A percentile compares a stretch with the other conserved stretches of the same genome.
These are phyloP conservation scores for Drosophila subobscura DNA, from an alignment of 1,140 invertebrate species.

Conservation along the genomic window DNA sequence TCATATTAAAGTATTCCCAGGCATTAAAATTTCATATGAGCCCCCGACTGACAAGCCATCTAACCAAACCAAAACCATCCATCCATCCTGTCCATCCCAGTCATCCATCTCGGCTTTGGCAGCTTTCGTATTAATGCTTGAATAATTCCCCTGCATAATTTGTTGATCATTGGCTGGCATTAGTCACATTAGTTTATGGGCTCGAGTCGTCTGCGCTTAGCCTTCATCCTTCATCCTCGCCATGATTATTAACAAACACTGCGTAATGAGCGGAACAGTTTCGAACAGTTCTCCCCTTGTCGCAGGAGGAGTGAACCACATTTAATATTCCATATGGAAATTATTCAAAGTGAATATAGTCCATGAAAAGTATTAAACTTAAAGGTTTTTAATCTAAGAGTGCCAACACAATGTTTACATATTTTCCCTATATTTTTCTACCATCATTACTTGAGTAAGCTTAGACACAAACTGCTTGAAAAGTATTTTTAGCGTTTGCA, in stretches of 20 bases:
- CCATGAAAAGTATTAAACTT: background rate
- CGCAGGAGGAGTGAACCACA: background rate
- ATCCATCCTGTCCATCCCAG: conserved; percentile 37
- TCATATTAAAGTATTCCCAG: conserved; percentile 79
- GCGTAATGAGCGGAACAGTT: conserved; percentile 55
- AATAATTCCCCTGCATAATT: conserved; percentile 71
- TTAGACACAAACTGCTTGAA: too few relatives aligned
- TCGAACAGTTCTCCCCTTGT: conserved; percentile 19
- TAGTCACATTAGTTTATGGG: conserved; percentile 70
- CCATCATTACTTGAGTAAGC: too few relatives aligned
- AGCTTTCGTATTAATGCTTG: conserved; percentile 76
- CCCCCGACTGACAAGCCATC: conserved; percentile 47
- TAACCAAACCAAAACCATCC: conserved; percentile 39
- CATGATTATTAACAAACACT: conserved; percentile 19
- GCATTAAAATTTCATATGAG: conserved; percentile 78
- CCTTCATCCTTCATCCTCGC: conserved; percentile 1
- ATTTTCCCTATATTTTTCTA: too few relatives aligned
- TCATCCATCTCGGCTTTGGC: conserved; percentile 78
- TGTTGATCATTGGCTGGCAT: conserved; percentile 60
- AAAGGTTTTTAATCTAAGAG: background rate
- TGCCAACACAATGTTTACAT: too few relatives aligned
- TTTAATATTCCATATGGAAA: background rate
- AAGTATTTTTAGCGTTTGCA: too few relatives aligned
- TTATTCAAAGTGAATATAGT: background rate
- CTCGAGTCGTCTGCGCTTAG: conserved; percentile 9